Base-by-base conservation (phyloP, 2,888 invertebrate species). In the Helobdella robusta region DNA sequence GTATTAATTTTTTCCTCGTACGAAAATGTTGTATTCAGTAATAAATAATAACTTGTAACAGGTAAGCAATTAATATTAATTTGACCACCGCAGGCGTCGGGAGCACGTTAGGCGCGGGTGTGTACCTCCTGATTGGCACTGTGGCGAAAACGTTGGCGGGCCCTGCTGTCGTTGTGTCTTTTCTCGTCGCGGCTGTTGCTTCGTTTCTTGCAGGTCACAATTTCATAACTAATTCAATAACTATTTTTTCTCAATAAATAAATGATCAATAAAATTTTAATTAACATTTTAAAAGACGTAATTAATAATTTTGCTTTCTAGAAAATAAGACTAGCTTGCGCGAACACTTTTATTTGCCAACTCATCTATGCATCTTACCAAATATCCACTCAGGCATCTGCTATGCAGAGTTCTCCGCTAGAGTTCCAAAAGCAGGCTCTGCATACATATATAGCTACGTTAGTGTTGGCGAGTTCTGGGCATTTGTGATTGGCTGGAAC, bases 51-150 rank as follows among this genome's bases (percentile, higher is more conserved):
- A n/a, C n/a, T n/a, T n/a, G 44, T 15, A 18, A 44, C 15, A 15
- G 15, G 44, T 15, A 18, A 44, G 15, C 15, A 44, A 44, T 15
- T 15, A 44, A 18, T 18, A 44, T 44, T 44, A 15, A 18, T 15
- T 15, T 44, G 44, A 15, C 44, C 44, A 15, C 44, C 18, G 15
- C 67, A 70, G 71, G 71, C 65, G 90, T 94, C 67, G 94, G 94
- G 66, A 92, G 92, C 72, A 94, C 93, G 91, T 91, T 92, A 63
- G 94, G 94, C 67, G 93, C 94, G 6, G 94, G 94, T 69, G 93
- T 95, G 89, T 95, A 94, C 80, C 84, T 95, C 66, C 91, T 94
- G 18, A 87, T 91, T 25, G 93, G 92, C 40, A 88, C 91, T 87
- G 92, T 92, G 68, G 91, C 92, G 23, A 66, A 52, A 34, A 65